Conservation (phyloP, 2,888 invertebrate species). For the Phymatocera aterrima region DNA sequence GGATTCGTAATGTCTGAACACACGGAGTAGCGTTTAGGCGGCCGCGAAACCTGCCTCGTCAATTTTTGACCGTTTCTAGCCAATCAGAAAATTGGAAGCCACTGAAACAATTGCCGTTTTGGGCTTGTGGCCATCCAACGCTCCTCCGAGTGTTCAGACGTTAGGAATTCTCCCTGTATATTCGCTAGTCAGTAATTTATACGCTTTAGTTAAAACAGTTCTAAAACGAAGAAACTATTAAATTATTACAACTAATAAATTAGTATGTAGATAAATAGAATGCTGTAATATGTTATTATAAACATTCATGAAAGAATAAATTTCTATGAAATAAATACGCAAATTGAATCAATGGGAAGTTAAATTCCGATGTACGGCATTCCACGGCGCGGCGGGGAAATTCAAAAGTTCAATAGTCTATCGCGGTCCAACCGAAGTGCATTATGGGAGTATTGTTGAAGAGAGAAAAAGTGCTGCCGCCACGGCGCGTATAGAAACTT, state of each 20-base stretch:
- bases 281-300: slow-evolving; percentile 37
- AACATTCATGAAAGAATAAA: slow-evolving; percentile 28
- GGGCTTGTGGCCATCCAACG: too few relatives aligned
- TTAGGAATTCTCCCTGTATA: too few relatives aligned
- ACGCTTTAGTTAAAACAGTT: slow-evolving; percentile 37
- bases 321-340: slow-evolving; percentile 33
- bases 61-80: too few relatives aligned
- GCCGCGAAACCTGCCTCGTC: too few relatives aligned
- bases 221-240: slow-evolving; percentile 30
- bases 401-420: neutral
- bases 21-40: too few relatives aligned
- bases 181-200: slow-evolving; percentile 26
- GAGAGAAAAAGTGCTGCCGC: neutral
- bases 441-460: slow-evolving; percentile 29
- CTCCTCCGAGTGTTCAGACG: too few relatives aligned
- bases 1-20: too few relatives aligned
- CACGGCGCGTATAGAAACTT: neutral
- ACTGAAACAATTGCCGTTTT: too few relatives aligned
- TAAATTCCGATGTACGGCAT: neutral
- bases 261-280: slow-evolving; percentile 35
- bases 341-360: neutral
- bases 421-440: neutral
- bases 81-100: too few relatives aligned
- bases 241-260: slow-evolving; percentile 23
- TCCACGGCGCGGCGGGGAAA: neutral